Conservation (phyloP, 2,888 invertebrate species). For the Kryphioiulus occultus region DNA sequence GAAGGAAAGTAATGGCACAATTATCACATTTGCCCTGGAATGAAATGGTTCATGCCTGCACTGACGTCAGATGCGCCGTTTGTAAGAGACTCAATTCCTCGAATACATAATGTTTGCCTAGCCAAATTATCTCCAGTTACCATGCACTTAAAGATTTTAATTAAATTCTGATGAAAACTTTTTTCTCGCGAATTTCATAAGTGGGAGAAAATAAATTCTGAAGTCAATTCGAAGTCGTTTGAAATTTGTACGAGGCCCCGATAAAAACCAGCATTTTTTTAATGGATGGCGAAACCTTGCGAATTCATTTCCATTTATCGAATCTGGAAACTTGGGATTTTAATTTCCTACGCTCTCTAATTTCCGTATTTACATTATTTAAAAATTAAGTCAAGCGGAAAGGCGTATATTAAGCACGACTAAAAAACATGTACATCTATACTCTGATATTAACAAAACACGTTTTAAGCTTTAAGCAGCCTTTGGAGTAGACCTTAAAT, state of each 20-base stretch:
- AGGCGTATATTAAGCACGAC: conserved; percentile 32
- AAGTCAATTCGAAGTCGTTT: not conserved
- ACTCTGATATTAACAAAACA: not conserved
- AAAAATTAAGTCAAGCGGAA: conserved; percentile 43
- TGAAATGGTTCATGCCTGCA: not conserved
- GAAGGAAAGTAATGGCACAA: too few species aligned
- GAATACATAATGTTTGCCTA: conserved; percentile 16
- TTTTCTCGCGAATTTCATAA: not conserved
- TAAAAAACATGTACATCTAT: not conserved
- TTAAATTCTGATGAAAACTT: not conserved
- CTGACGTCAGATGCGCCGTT: not conserved
- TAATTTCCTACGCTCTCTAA: conserved; percentile 36
- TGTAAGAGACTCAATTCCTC: not conserved
- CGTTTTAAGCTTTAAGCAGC: not conserved
- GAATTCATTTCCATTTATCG: conserved; percentile 23
- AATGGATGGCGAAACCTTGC: not conserved
- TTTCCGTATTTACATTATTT: conserved; percentile 44
- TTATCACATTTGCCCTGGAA: not conserved
- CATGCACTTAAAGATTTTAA: conserved; percentile 9
- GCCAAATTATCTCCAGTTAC: conserved; percentile 9
- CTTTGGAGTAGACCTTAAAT: conserved; percentile 28
- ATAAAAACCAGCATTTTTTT: not conserved
- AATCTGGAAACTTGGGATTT: conserved; percentile 16
- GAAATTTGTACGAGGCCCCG: not conserved
- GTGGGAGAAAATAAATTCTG: conserved; percentile 28